These are phyloP conservation scores for Thryonomys swinderianus DNA, from an alignment of 2,113 vertebrate genomes.

Conservation along the genomic window DNA sequence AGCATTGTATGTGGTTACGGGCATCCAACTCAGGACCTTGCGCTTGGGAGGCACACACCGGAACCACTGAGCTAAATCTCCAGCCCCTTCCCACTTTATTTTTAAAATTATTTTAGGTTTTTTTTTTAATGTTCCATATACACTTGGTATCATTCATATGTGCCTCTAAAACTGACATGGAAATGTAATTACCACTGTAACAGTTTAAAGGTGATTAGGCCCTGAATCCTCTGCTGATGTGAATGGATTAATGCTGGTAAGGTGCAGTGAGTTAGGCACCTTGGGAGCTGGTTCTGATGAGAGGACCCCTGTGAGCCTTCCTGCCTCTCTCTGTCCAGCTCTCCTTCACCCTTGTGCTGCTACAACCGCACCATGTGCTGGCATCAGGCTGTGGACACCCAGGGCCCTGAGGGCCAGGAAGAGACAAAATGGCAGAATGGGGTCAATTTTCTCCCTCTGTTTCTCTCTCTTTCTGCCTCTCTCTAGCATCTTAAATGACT, in stretches of 20 bases:
- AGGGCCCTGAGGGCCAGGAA: not conserved
- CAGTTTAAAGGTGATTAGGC: not conserved
- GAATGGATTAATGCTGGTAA: not conserved
- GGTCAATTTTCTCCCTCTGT: not conserved
- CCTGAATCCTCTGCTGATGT: not conserved
- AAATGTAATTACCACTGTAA: not conserved
- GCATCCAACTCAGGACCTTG: too few species aligned
- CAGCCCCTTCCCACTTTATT: not conserved
- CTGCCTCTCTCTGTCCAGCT: not conserved
- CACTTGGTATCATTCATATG: not conserved
- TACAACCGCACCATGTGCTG: not conserved
- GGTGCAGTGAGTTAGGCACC: not conserved
- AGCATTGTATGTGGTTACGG: too few species aligned
- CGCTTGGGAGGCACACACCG: too few species aligned
- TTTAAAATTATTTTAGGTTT: not conserved
- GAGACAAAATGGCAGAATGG: not conserved
- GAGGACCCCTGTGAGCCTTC: too few species aligned
- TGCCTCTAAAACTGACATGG: not conserved
- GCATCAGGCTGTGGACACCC: not conserved
- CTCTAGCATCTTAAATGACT: not conserved
- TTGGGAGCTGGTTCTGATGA: not conserved
- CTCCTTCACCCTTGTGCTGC: not conserved
- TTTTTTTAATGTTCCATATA: not conserved
- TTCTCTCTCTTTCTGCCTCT: not conserved
- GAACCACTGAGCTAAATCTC: too few species aligned